A percentile compares a stretch with the other conserved stretches of the same genome.
phyloP scores from a whole-genome alignment of 2,888 invertebrate species.

The Tetragnatha montana region DNA sequence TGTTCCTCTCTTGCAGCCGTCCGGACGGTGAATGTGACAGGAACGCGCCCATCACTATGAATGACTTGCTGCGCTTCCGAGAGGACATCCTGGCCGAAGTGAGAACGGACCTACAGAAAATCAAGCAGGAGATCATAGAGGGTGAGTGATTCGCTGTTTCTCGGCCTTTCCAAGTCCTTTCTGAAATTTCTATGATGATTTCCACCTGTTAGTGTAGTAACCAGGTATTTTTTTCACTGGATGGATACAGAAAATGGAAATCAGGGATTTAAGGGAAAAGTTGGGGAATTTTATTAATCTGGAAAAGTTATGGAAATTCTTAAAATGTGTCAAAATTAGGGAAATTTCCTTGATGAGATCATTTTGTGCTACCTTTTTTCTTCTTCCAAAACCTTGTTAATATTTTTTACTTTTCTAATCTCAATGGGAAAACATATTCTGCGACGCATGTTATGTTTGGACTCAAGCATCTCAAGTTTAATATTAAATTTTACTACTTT shows the following conservation, averaged over 20 bases:
- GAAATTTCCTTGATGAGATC: too few relatives aligned
- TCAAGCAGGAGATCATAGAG: conserved; percentile 96
- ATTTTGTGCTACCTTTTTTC: too few relatives aligned
- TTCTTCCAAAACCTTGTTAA: too few relatives aligned
- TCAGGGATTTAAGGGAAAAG: too few relatives aligned
- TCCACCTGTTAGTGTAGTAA: background rate
- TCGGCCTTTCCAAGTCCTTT: background rate
- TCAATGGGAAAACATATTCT: too few relatives aligned
- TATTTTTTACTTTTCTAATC: too few relatives aligned
- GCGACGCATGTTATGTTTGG: too few relatives aligned
- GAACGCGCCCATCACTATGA: background rate
- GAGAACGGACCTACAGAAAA: conserved; percentile 90
- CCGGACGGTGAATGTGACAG: background rate
- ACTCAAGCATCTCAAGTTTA: too few relatives aligned
- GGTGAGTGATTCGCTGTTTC: conserved; percentile 79
- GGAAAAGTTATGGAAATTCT: too few relatives aligned
- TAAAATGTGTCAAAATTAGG: too few relatives aligned
- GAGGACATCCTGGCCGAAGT: conserved; percentile 94
- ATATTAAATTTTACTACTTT: too few relatives aligned
- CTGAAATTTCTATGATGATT: background rate
- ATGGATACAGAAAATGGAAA: background rate
- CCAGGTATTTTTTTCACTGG: background rate
- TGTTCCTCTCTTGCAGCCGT: background rate
- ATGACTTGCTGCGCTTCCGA: background rate
- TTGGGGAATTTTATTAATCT: too few relatives aligned